Conservation (phyloP, 2,888 invertebrate species). For the Lysandra coridon region DNA sequence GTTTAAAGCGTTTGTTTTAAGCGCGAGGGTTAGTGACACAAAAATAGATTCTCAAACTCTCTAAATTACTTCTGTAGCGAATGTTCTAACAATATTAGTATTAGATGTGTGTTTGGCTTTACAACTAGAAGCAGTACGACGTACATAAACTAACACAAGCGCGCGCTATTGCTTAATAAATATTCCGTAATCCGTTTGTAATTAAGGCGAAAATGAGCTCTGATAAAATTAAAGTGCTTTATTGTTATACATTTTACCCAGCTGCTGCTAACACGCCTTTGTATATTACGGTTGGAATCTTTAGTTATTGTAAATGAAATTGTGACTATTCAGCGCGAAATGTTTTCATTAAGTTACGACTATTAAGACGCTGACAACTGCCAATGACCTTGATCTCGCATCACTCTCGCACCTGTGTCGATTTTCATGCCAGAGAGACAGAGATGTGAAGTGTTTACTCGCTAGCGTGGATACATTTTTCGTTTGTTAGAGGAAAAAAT, state of each 20-base stretch:
- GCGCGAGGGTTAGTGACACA: not conserved
- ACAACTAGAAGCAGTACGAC: not conserved
- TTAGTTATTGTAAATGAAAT: not conserved
- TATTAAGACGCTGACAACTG: no score
- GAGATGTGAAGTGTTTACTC: no score
- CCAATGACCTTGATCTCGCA: no score
- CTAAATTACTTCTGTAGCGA: not conserved
- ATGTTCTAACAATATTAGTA: not conserved
- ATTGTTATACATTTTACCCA: constrained; percentile 32
- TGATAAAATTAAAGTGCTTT: constrained; percentile 49
- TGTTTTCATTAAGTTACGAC: no score
- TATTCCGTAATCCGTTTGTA: constrained; percentile 50
- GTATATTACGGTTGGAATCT: not conserved
- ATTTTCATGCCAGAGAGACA: no score
- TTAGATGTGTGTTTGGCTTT: not conserved
- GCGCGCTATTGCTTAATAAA: constrained; percentile 47
- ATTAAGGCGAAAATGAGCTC: constrained; percentile 52
- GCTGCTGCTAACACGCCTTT: not conserved
- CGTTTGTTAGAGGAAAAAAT: no score
- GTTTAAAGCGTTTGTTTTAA: not conserved
- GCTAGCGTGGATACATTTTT: no score
- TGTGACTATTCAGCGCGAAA: not conserved
- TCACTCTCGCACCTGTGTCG: no score
- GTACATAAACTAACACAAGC: constrained; percentile 14
- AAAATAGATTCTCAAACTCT: not conserved